Evolutionary conservation across 2,797 vertebrate genomes (phyloP), one percentile per base, ranked within the genome.

Genomic region (Mus spretus): DNA sequence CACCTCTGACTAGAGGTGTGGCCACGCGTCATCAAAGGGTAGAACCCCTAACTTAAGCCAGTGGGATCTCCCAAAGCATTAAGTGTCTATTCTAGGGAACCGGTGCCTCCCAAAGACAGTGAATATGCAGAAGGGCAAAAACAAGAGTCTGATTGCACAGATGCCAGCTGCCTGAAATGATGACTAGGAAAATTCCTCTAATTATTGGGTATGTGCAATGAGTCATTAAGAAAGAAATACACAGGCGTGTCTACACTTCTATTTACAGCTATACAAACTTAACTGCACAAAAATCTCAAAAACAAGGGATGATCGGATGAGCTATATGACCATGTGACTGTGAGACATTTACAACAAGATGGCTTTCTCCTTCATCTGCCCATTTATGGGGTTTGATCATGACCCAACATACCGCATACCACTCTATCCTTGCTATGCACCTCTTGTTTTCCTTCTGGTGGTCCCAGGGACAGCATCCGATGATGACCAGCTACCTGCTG

Each of bases 141-240:
- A 26, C 3, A 10, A 24, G n/a, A 4, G 65, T 80, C 47, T 44
- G 70, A 9, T 7, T 15, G 20, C 26, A 55, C 5, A 61, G 10
- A 75, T 15, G 24, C 3, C 2, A 53, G 22, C 14, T 13, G 31
- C 57, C 81, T 55, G 28, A 20, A 59, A 44, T 34, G 17, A 84
- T 72, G 24, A 9, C 72, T 85, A 92, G 37, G n/a, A 87, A 40
- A n/a, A 50, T 31, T 85, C 86, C 88, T 40, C 95, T 89, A 50
- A 87, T 11, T 24, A 37, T 4, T 78, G 31, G 63, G 4, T 31
- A 44, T 28, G 8, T 44, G 20, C 3, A 79, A 34, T 4, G 1
- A 13, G n/a, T n/a, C 2, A 55, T 13, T 81, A 88, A 91, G 15
- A 13, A 86, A 85, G 53, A 14, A 24, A 17, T 40, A 63, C 10